These are phyloP conservation scores for Drosophila truncata DNA, from an alignment of 1,140 invertebrate genomes.

Conservation along the genomic window DNA sequence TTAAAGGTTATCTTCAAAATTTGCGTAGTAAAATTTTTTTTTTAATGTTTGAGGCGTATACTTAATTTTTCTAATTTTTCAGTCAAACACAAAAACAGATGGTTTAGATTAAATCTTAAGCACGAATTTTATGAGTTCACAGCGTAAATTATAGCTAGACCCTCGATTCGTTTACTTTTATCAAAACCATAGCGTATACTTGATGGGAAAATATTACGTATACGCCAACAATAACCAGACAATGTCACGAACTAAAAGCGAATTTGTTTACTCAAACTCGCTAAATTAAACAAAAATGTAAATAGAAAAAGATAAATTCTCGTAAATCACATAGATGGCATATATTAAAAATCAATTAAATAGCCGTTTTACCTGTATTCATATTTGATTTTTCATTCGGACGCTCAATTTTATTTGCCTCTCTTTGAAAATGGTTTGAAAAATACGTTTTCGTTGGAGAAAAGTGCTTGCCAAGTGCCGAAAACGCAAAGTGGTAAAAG, in stretches of 20 bases:
- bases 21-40: neutral
- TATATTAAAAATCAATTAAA: neutral
- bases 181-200: neutral
- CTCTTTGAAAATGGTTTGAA: constrained; percentile 42
- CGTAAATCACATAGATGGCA: neutral
- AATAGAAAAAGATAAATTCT: neutral
- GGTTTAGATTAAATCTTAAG: neutral
- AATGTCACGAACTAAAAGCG: neutral
- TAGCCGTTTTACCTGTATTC: constrained; percentile 69
- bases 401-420: constrained; percentile 52
- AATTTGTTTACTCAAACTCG: neutral
- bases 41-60: too few species aligned
- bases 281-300: neutral
- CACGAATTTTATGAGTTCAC: neutral
- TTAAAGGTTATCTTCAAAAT: neutral
- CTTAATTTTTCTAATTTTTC: neutral
- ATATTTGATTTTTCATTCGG: constrained; percentile 77
- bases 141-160: neutral
- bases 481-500: constrained; percentile 42
- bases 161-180: neutral
- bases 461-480: constrained; percentile 25
- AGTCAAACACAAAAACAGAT: neutral
- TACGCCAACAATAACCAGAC: constrained; percentile 3
- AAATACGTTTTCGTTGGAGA: constrained; percentile 17
- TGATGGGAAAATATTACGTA: constrained; percentile 4